A percentile compares a stretch with the other conserved stretches of the same genome.
Conservation (phyloP, 1,140 invertebrate genomes). For the Bombus waltoni region DNA sequence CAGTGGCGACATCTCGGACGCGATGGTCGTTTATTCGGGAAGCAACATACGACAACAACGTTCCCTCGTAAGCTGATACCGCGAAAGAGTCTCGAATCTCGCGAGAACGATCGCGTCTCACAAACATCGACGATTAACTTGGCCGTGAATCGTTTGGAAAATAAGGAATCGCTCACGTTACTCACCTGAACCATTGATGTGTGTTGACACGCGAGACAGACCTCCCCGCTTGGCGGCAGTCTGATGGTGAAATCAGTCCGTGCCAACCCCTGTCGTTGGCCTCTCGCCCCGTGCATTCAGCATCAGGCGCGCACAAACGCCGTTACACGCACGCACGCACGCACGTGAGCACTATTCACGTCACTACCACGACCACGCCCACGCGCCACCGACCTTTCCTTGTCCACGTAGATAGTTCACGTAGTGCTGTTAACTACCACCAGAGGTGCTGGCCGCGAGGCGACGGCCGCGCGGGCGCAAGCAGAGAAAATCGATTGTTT, state of each 20-base stretch:
- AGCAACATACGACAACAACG: not conserved
- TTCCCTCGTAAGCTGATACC: not conserved
- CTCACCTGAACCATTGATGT: conserved; percentile 80
- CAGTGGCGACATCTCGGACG: conserved; percentile 59
- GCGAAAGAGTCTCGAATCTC: not conserved
- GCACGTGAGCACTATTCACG: conserved; percentile 5
- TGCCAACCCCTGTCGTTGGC: conserved; percentile 68
- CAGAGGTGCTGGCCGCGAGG: conserved; percentile 7
- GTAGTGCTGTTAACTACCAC: not conserved
- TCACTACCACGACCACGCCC: conserved; percentile 45
- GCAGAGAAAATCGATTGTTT: conserved; percentile 62
- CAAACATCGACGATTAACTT: not conserved
- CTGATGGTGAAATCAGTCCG: conserved; percentile 59
- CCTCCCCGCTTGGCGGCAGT: conserved; percentile 61
- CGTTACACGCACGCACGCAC: not conserved
- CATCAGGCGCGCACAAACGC: conserved; percentile 30
- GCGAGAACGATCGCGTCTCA: not conserved
- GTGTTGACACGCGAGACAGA: conserved; percentile 69
- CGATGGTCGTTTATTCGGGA: not conserved
- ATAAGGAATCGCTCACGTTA: not conserved
- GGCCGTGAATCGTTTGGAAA: not conserved
- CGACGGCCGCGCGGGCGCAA: conserved; percentile 56
- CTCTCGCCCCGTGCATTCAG: conserved; percentile 67
- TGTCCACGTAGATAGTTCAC: conserved; percentile 22
- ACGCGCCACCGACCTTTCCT: conserved; percentile 13